Conservation (phyloP, 2,888 invertebrate species). For the Aphodius granarius region DNA sequence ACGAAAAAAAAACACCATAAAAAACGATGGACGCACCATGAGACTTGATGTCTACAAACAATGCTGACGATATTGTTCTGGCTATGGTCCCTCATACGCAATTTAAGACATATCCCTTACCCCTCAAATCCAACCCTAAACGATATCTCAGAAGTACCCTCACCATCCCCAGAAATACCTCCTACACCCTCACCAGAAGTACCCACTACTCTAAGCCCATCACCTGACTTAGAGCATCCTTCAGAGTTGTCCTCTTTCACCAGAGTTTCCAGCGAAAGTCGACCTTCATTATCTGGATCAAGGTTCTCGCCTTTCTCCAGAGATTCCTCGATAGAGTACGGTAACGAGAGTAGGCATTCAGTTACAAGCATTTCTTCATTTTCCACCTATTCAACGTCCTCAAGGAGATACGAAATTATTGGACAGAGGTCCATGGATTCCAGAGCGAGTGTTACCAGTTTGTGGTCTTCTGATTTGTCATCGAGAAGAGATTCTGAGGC, state of each 20-base stretch:
- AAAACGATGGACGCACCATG: constrained; percentile 26
- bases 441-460: constrained; percentile 51
- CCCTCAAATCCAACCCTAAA: constrained; percentile 22
- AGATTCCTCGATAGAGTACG: constrained; percentile 52
- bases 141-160: constrained; percentile 30
- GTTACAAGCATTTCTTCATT: constrained; percentile 53
- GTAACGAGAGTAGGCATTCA: constrained; percentile 51
- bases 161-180: constrained; percentile 42
- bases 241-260: constrained; percentile 46
- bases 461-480: constrained; percentile 51
- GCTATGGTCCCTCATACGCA: constrained; percentile 65
- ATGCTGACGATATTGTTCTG: constrained; percentile 67
- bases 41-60: constrained; percentile 34
- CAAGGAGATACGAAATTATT: constrained; percentile 51
- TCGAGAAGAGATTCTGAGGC: constrained; percentile 51
- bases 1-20: background rate
- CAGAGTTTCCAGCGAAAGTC: constrained; percentile 43
- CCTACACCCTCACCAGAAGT: constrained; percentile 56
- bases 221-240: constrained; percentile 48
- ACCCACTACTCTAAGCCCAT: constrained; percentile 54
- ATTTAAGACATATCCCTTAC: constrained; percentile 51
- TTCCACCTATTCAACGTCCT: constrained; percentile 54
- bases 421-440: constrained; percentile 54
- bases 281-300: constrained; percentile 38
- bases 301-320: constrained; percentile 51